These are phyloP conservation scores for Aegotheles bennettii DNA, from an alignment of 2,113 vertebrate species.

Conservation along the genomic window DNA sequence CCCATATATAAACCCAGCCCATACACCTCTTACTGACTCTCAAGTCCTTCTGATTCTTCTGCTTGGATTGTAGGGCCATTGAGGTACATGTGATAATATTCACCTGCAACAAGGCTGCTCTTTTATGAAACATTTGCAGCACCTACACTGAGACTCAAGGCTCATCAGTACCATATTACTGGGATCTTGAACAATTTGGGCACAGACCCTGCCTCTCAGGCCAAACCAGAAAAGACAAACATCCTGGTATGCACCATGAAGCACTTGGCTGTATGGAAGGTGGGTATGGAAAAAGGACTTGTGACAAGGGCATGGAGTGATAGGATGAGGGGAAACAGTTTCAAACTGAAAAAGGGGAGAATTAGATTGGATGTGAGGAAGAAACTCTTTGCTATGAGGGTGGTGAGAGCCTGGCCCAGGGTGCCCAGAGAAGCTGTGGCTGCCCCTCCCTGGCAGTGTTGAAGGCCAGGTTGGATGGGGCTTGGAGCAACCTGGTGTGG, in stretches of 20 bases:
- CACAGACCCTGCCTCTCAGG: neutral
- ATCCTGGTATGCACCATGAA: neutral
- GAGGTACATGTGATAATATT: rapidly evolving
- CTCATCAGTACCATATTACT: neutral
- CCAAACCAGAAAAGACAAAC: neutral
- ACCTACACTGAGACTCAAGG: neutral
- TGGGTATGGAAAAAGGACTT: too few species aligned
- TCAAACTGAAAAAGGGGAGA: too few species aligned
- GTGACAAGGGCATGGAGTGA: too few species aligned
- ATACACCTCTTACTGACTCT: neutral
- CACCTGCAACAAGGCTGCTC: neutral
- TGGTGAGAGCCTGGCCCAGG: too few species aligned
- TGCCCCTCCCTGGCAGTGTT: too few species aligned
- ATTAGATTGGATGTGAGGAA: too few species aligned
- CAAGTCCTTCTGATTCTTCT: neutral
- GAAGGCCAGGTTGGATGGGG: too few species aligned
- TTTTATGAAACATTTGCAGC: neutral
- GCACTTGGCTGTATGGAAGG: rapidly evolving
- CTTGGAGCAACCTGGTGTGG: too few species aligned
- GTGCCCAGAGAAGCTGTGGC: too few species aligned
- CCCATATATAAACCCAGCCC: too few species aligned
- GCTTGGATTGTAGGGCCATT: neutral
- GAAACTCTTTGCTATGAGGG: too few species aligned
- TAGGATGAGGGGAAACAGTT: too few species aligned
- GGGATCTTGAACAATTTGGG: neutral